Percentiles rank a stretch among this genome's conserved stretches.
Conservation (phyloP, 1,140 invertebrate species). For the Temnothorax longispinosus region DNA sequence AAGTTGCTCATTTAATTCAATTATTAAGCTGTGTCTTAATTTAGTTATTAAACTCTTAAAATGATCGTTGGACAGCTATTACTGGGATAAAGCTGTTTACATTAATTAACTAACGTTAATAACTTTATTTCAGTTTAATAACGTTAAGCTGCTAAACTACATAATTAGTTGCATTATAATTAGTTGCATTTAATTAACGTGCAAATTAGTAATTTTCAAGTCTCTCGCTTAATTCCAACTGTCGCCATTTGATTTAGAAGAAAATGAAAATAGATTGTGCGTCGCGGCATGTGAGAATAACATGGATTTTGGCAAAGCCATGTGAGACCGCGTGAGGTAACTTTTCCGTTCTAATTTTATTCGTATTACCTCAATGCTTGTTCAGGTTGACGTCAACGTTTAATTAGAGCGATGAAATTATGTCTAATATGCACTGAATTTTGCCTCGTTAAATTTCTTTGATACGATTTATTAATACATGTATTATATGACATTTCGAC, state of each 20-base stretch:
- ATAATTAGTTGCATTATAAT: not conserved
- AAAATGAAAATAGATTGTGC: conserved; percentile 2
- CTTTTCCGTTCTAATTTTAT: conserved; percentile 37
- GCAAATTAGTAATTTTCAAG: not conserved
- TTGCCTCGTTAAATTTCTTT: conserved; percentile 8
- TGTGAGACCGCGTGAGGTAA: not conserved
- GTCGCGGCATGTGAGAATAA: not conserved
- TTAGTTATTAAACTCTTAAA: not conserved
- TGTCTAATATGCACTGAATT: not conserved
- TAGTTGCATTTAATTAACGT: not conserved
- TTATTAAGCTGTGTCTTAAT: not conserved
- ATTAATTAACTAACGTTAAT: not conserved
- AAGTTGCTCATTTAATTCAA: not conserved
- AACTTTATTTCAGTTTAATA: not conserved
- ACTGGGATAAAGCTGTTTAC: not conserved
- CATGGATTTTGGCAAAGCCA: conserved; percentile 21
- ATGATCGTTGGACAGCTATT: not conserved
- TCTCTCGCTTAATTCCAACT: not conserved
- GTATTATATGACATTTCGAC: not conserved
- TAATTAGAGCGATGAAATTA: conserved; percentile 49
- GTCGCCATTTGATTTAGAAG: not conserved
- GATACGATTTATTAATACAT: not conserved
- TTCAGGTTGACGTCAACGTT: conserved; percentile 26
- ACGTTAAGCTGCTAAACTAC: not conserved
- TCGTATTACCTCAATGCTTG: conserved; percentile 39